Base-by-base conservation (phyloP, 2,888 invertebrate species). In the Agonopterix arenella region DNA sequence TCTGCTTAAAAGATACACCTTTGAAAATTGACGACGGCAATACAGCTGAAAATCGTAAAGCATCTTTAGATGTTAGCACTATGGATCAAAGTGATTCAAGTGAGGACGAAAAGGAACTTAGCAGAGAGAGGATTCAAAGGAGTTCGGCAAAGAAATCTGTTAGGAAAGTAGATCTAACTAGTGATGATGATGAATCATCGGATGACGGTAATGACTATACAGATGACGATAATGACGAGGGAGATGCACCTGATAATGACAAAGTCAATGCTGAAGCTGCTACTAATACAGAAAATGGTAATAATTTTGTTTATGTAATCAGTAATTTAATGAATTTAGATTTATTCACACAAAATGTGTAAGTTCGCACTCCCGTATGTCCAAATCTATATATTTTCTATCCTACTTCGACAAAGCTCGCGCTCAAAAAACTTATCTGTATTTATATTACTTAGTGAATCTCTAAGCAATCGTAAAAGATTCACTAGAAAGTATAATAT, bases 1-100 rank as follows among this genome's bases (percentile, higher is more conserved):
- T 60, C 36, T 88, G 88, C 51, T 51, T 79, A 8, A 81, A 88
- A 58, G 76, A 79, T 11, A 88, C 88, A 4, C 88, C 88, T 0
- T 55, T 75, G 2, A 86, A 82, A 64, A 64, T 78, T 45, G 60
- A 60, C 47, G 49, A 51, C 45, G 59, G 53, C 45, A 54, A 57
- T 45, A 52, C 56, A 38, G 51, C 53, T 37, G 52, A 50, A 28
- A 53, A 58, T 11, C 48, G 54, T 44, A 48, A 47, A 46, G 28
- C 46, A 18, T 2, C 44, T 11, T 38, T 44, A 36, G 47, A 46
- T 40, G n/a, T 11, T 0, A 52, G 48, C 41, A 37, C 13, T 43
- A 43, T 47, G 48, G 54, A 55, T 13, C 48, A 55, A 37, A 47
- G 44, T 46, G 45, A 53, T 36, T 55, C 53, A 43, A 55, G 53